phyloP scores from a whole-genome alignment of 2,888 invertebrate species.

The Rugalucina vietnamica region DNA sequence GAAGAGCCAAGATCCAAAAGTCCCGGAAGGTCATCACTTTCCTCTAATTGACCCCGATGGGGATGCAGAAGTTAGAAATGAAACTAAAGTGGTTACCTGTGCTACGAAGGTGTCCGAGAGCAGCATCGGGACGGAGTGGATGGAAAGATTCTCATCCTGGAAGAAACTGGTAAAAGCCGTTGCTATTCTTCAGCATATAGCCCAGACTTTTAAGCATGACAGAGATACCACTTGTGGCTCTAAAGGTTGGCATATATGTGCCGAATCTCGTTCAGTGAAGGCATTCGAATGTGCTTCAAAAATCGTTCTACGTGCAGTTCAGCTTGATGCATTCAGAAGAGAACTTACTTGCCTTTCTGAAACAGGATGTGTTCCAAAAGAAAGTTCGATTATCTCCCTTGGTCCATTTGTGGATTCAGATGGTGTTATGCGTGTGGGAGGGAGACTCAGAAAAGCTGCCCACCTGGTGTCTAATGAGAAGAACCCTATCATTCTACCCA shows the following conservation, averaged over 20 bases:
- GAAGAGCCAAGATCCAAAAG: background rate
- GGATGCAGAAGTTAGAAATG: conserved; percentile 43
- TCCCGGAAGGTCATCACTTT: background rate
- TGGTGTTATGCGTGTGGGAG: conserved; percentile 34
- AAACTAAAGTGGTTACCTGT: background rate
- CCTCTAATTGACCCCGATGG: conserved; percentile 32
- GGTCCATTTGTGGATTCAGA: conserved; percentile 23
- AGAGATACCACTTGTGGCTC: background rate
- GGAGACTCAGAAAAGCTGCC: conserved; percentile 18
- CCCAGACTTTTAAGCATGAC: background rate
- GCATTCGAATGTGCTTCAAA: background rate
- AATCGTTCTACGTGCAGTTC: conserved; percentile 21
- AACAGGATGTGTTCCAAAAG: background rate
- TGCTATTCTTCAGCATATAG: conserved; percentile 35
- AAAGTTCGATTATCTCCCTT: conserved; percentile 5
- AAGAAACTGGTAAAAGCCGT: conserved; percentile 21
- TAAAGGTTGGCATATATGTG: conserved; percentile 35
- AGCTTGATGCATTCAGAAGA: conserved; percentile 2
- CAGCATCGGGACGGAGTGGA: background rate
- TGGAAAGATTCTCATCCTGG: conserved; percentile 31
- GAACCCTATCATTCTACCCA: conserved; percentile 36
- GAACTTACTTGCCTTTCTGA: conserved; percentile 4
- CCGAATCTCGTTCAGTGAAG: background rate
- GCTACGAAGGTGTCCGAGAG: background rate
- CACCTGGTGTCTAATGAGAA: conserved; percentile 27